Percentiles rank a stretch among this genome's conserved stretches.
phyloP scores from a whole-genome alignment of 1,140 invertebrate genomes.

The Nasonia giraulti region DNA sequence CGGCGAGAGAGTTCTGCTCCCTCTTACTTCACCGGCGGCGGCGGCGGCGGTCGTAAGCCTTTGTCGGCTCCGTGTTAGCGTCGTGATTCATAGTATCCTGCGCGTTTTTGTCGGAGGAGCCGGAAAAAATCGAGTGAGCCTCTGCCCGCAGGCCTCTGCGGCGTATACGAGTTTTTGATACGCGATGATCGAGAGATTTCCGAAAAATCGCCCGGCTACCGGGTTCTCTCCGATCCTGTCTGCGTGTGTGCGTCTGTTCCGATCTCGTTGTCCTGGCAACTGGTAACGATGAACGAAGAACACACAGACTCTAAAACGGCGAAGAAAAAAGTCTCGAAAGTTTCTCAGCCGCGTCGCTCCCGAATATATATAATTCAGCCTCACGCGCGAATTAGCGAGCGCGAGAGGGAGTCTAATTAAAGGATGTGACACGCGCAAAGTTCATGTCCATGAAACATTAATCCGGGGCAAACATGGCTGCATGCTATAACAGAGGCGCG shows the following conservation, averaged over 20 bases:
- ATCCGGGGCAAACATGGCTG: conserved; percentile 70
- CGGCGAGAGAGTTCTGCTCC: not conserved
- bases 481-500: conserved; percentile 48
- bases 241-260: not conserved
- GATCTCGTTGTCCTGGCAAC: not conserved
- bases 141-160: not conserved
- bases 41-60: conserved; percentile 34
- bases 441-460: conserved; percentile 68
- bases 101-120: conserved; percentile 39
- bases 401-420: conserved; percentile 64
- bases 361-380: not conserved
- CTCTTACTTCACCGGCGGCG: not conserved
- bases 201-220: not conserved
- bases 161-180: too few species aligned
- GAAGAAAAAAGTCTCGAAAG: not conserved
- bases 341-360: too few species aligned
- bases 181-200: too few species aligned
- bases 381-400: not conserved
- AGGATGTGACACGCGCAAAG: conserved; percentile 62
- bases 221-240: not conserved
- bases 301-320: too few species aligned
- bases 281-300: not conserved
- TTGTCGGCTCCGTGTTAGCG: conserved; percentile 54
- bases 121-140: not conserved
- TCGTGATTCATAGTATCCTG: conserved; percentile 54